These are phyloP conservation scores for Oxyscelio sp. DNA, from an alignment of 2,888 invertebrate species.

Conservation along the genomic window DNA sequence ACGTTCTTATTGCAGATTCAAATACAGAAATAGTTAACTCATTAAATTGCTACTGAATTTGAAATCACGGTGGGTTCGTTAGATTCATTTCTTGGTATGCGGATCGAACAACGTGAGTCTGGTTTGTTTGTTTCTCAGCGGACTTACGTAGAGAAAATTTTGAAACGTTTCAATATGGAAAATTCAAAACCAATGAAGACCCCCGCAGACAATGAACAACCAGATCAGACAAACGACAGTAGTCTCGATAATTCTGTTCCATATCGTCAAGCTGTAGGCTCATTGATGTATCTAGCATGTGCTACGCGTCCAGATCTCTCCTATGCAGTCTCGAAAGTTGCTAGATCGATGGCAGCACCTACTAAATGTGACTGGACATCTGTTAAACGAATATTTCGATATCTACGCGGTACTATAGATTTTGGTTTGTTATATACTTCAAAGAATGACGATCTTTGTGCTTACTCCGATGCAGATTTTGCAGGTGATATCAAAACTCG, in stretches of 20 bases:
- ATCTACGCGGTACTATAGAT: slow-evolving; percentile 3
- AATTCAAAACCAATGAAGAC: slow-evolving; percentile 61
- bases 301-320: slow-evolving; percentile 11
- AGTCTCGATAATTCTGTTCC: slow-evolving; percentile 58
- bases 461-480: slow-evolving; percentile 31
- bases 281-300: slow-evolving; percentile 61
- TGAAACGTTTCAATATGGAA: slow-evolving; percentile 48
- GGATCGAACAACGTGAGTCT: neutral
- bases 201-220: slow-evolving; percentile 53
- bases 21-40: neutral
- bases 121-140: slow-evolving; percentile 19
- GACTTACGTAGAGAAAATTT: neutral
- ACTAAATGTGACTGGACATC: slow-evolving; percentile 4
- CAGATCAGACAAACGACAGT: slow-evolving; percentile 26
- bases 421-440: slow-evolving; percentile 8
- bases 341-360: slow-evolving; percentile 19
- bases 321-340: slow-evolving; percentile 13
- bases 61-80: slow-evolving; percentile 4
- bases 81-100: slow-evolving; percentile 14
- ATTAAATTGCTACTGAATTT: neutral
- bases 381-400: slow-evolving; percentile 33
- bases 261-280: slow-evolving; percentile 48
- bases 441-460: neutral
- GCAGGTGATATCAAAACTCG: slow-evolving; percentile 23
- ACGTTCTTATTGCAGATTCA: neutral